Base-by-base conservation (phyloP, 2,888 invertebrate species). In the Hemicrepidius hirtus region DNA sequence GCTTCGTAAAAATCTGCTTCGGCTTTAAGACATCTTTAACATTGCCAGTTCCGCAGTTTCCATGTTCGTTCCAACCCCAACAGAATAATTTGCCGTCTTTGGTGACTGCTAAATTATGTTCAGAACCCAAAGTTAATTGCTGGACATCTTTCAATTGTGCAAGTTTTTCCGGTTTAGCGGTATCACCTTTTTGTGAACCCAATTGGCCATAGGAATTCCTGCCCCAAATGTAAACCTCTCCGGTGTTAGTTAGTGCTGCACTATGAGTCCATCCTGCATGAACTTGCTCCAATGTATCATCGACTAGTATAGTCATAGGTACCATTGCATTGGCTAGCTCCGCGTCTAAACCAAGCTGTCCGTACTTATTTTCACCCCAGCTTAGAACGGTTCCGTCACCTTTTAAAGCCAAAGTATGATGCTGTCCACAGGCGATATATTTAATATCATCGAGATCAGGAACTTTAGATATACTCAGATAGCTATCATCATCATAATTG, bases 61-160 rank as follows among this genome's bases (percentile, higher is more conserved):
- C 94, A 86, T 96, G 96, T 82, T 96, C 96, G 86, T 96, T 96
- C 96, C 96, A 96, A 0, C 96, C 96, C 95, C 96, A 96, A 18
- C 93, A 90, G 82, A 91, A 92, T 5, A 95, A 83, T 59, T 89
- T 88, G 35, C 92, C 92, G 69, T 91, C 90, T 74, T 88, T 89
- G 79, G 90, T 89, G 75, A 94, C 85, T 74, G 93, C 92, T 76
- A 96, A 83, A 50, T 92, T 94, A 82, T 96, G 96, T 81, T 96
- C 95, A 0, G 95, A 94, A 1, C 96, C 96, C 77, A 93, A 85
- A 76, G 90, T 89, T 70, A 94, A 83, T 82, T 91, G 89, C 76
- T 85, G 84, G 3, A 92, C 87, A 80, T 86, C 88, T 81, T 75
- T 84, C 77, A 87, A 83, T 85, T 89, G 87, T 50, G 89, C 87